Base-by-base conservation (phyloP, 2,888 invertebrate species). In the Pyralis farinalis region DNA sequence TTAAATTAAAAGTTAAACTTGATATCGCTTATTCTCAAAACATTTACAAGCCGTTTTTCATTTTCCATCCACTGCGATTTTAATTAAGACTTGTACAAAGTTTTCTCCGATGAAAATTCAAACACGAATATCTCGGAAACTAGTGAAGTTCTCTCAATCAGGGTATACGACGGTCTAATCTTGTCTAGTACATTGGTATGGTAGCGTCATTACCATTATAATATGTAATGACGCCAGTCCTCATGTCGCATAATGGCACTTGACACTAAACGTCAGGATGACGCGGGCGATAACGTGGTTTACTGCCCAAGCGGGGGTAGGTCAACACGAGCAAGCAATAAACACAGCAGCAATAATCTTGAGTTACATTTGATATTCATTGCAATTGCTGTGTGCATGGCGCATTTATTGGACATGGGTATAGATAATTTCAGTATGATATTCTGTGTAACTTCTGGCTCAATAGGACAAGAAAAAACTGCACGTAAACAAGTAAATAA, bases 251-350 rank as follows among this genome's bases (percentile, higher is more conserved):
- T 25, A 42, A 16, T 33, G 9, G 28, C 39, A 33, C 43, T 46
- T 47, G 49, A 48, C 43, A 29, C 34, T 36, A 31, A 34, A 42
- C 44, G 51, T 48, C 48, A 40, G 36, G 28, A 38, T 34, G 47
- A 29, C 8, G 40, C 16, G 4, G 16, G 16, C 40, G 55, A 55
- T 55, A 56, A 56, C 48, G 45, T 44, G 48, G 54, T 54, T 51
- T 51, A 52, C 46, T 8, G 40, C 12, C 28, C 40, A 37, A 21
- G 16, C 16, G 16, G 10, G 28, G 25, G 33, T 22, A 21, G 9
- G 42, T 39, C 34, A 40, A 43, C 37, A 44, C 10, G 42, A 32
- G 27, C 34, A 31, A 10, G 25, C 37, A 16, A 37, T 36, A 22
- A 27, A 33, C 22, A 32, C 7, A 25, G 7, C 39, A 20, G 27